Evolutionary conservation across 2,797 vertebrate species (phyloP), one percentile per base, ranked within the genome.

Genomic region (Melanogrammus aeglefinus): DNA sequence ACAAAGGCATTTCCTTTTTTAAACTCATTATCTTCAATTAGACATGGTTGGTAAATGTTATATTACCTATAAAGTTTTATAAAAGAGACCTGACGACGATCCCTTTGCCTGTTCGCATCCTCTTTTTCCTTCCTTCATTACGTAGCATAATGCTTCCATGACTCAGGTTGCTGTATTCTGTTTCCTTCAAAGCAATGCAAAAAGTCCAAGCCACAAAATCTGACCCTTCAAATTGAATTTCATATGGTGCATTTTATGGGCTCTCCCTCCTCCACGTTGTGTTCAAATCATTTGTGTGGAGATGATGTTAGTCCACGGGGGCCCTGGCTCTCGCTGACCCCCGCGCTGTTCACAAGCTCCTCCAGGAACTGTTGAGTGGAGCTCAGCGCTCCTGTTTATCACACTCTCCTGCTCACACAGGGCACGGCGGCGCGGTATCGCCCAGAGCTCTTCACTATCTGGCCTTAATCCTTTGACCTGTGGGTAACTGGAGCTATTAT

Each of bases 241-340:
- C 39, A 91, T 90, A 85, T 76, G 75, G 81, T 79, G 77, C 82
- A 44, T 86, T 83, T 88, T 78, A 88, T 78, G 75, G 69, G 24
- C 44, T 73, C 76, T 82, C 78, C 87, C 63, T 81, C 74, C 72
- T 76, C 76, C 84, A 75, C 75, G 69, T 83, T 79, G 82, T 47
- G 79, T 83, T 85, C 76, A 90, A 78, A 87, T 92, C 80, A 83
- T 89, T 84, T 74, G 72, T 78, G 82, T 81, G 84, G 84, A 83
- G 85, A 87, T 86, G 76, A 75, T 84, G 80, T 78, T 90, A n/a
- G 57, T 91, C 85, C 83, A 90, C 71, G 76, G 82, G 82, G 80
- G 84, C 86, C 87, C 78, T 78, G 83, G 77, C 81, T 83, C 80
- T 90, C 86, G 87, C 78, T 90, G 89, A 92, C 90, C 92, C 92